Conservation (phyloP, 2,888 invertebrate genomes). For the Lasioglossum malachurum region DNA sequence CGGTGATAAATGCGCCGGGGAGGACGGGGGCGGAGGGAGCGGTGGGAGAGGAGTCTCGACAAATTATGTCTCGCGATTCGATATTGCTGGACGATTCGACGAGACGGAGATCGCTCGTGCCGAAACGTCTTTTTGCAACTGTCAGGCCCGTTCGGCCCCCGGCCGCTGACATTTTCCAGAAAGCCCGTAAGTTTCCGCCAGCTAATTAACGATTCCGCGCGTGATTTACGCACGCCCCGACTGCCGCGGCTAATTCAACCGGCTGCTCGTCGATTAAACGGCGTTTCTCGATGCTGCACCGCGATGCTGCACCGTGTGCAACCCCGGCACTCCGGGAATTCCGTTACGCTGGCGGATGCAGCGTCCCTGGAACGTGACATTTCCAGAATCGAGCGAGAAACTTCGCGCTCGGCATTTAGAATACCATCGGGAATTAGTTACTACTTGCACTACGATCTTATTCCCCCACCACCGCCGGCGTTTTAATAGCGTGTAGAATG, state of each 20-base stretch:
- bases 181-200: conserved; percentile 58
- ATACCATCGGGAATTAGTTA: conserved; percentile 62
- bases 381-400: conserved; percentile 80
- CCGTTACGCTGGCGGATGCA: conserved; percentile 57
- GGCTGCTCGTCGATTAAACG: conserved; percentile 54
- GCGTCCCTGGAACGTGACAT: conserved; percentile 77
- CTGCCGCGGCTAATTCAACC: conserved; percentile 50
- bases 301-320: not conserved
- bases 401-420: conserved; percentile 79
- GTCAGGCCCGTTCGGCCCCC: not conserved
- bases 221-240: conserved; percentile 62
- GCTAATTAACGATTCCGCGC: conserved; percentile 74
- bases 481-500: conserved; percentile 53
- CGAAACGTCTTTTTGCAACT: conserved; percentile 51
- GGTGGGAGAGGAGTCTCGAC: conserved; percentile 30
- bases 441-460: conserved; percentile 17
- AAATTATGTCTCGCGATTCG: conserved; percentile 59
- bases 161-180: conserved; percentile 74
- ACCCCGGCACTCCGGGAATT: conserved; percentile 58
- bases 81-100: not conserved
- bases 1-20: conserved; percentile 50
- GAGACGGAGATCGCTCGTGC: conserved; percentile 35
- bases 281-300: conserved; percentile 2
- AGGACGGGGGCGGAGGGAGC: no score
- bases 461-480: not conserved